Conservation (phyloP, 2,888 invertebrate genomes). For the Oscheius sp. region DNA sequence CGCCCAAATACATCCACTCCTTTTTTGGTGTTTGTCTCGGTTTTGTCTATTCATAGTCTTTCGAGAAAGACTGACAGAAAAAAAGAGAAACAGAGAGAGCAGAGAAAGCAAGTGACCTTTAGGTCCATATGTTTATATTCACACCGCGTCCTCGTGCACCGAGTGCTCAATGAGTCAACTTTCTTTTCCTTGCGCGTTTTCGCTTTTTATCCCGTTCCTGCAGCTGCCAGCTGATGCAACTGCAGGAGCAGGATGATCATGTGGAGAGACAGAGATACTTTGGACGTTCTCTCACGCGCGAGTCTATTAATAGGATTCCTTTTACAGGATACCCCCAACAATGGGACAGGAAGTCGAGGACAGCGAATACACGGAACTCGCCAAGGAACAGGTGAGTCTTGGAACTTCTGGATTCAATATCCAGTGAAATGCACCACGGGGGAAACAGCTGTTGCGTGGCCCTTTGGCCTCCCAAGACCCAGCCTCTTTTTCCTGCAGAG, state of each 20-base stretch:
- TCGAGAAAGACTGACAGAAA: too few species aligned
- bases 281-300: too few species aligned
- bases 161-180: neutral
- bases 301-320: too few species aligned
- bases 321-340: neutral
- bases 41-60: neutral
- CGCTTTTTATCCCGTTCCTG: too few species aligned
- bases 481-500: conserved; percentile 12
- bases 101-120: too few species aligned
- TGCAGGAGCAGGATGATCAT: too few species aligned
- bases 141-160: neutral
- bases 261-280: too few species aligned
- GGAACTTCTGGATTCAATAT: neutral
- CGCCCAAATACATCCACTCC: neutral
- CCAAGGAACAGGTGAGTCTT: conserved; percentile 1
- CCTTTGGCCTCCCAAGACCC: neutral
- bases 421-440: neutral
- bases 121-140: too few species aligned
- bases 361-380: conserved; percentile 21
- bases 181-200: neutral
- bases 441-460: conserved; percentile 6
- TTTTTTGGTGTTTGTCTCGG: neutral
- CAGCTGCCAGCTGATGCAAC: too few species aligned
- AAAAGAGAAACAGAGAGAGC: too few species aligned
- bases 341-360: neutral